Evolutionary conservation across 2,888 invertebrate species (phyloP).

Genomic region (Hemithea aestivaria): DNA sequence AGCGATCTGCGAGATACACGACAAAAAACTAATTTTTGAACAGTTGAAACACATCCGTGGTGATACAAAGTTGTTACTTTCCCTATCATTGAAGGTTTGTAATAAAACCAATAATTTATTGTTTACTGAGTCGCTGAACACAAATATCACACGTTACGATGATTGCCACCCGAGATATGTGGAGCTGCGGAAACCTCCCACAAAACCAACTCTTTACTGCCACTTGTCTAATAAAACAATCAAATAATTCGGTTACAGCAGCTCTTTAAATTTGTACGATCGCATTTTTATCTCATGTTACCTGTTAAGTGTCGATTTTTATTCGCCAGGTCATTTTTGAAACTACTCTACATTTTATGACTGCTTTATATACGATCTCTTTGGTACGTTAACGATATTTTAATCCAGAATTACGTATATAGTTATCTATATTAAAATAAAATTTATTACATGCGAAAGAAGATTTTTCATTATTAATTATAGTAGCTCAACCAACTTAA

Average conservation of each 20-base stretch:
- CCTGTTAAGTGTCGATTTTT: constrained; percentile 13
- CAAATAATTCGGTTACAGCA: constrained; percentile 48
- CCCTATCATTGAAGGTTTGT: constrained; percentile 9
- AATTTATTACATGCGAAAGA: too few species aligned
- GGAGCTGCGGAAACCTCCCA: constrained; percentile 28
- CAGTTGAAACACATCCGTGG: too few species aligned
- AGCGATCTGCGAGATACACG: too few species aligned
- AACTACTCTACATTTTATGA: constrained; percentile 1
- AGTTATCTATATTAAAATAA: too few species aligned
- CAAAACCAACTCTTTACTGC: constrained; percentile 56
- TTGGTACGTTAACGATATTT: background rate
- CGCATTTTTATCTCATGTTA: constrained; percentile 32
- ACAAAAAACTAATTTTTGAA: too few species aligned
- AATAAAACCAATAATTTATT: constrained; percentile 19
- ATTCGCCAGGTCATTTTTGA: constrained; percentile 6
- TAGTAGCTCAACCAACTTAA: too few species aligned
- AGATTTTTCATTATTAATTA: too few species aligned
- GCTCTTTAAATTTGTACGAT: constrained; percentile 32
- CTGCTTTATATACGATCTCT: background rate
- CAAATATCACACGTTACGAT: constrained; percentile 59
- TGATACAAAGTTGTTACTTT: constrained; percentile 31
- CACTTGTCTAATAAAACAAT: constrained; percentile 67
- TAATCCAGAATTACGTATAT: constrained; percentile 6
- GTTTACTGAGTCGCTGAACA: constrained; percentile 36
- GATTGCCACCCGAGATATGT: constrained; percentile 35